Percentiles rank a stretch among this genome's conserved stretches.
Evolutionary conservation across 2,797 vertebrate genomes (phyloP).

Genomic region (Urosaurus nigricauda): DNA sequence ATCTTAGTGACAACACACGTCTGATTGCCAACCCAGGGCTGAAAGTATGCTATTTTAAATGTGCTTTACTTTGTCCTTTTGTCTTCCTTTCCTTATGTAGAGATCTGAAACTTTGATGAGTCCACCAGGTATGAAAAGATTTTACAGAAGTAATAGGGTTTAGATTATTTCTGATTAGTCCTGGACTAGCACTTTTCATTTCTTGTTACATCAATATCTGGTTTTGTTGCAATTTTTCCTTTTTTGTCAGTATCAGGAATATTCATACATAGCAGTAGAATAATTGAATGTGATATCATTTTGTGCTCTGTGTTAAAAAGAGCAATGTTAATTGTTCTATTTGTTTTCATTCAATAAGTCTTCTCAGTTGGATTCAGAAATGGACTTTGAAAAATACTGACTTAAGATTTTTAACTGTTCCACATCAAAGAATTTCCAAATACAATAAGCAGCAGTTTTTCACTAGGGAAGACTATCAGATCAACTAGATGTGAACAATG

Average conservation of each 20-base stretch:
- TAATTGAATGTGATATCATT: neutral
- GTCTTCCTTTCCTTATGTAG: neutral
- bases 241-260: neutral
- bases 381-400: slow-evolving; percentile 1
- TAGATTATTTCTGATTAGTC: neutral
- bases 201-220: neutral
- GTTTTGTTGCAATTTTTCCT: neutral
- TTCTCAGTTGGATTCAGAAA: neutral
- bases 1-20: slow-evolving; percentile 97
- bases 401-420: neutral
- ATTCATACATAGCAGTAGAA: neutral
- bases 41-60: slow-evolving; percentile 83
- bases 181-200: neutral
- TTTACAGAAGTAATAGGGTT: neutral
- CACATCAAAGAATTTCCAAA: neutral
- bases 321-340: neutral
- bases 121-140: neutral
- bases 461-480: neutral
- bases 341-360: neutral
- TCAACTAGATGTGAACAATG: slow-evolving; percentile 14
- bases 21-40: slow-evolving; percentile 98
- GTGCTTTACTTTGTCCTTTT: neutral
- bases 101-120: neutral
- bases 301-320: neutral
- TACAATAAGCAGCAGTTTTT: neutral